Conservation (phyloP, 2,888 invertebrate genomes). For the Yponomeuta cagnagella region DNA sequence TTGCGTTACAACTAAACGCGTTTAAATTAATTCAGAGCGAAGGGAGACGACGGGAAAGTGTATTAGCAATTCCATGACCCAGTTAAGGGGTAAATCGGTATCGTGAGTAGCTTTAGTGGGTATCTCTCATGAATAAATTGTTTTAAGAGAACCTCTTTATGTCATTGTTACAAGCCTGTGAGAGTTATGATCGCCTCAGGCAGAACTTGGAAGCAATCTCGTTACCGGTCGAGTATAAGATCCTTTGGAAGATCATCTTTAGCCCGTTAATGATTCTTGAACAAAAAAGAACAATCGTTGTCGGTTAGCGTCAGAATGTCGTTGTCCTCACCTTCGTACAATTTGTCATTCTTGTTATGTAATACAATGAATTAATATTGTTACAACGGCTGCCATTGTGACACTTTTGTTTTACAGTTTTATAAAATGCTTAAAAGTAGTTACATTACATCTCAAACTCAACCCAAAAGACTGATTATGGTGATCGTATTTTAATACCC, state of each 20-base stretch:
- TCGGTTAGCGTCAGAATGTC: background rate
- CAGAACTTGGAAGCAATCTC: background rate
- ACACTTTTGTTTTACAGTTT: no score
- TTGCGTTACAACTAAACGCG: background rate
- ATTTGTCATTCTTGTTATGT: background rate
- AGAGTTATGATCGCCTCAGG: background rate
- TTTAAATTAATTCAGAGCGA: background rate
- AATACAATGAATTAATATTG: background rate
- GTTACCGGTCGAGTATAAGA: background rate
- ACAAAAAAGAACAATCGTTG: background rate
- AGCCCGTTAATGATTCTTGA: background rate
- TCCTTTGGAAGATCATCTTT: background rate
- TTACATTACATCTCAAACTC: no score
- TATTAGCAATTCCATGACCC: conserved; percentile 20
- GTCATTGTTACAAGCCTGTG: background rate
- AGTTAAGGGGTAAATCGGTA: conserved; percentile 16
- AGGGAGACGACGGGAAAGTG: conserved; percentile 17
- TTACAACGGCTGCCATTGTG: no score
- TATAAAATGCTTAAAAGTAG: no score
- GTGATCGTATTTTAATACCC: no score
- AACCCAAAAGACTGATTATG: no score
- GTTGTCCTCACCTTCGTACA: background rate
- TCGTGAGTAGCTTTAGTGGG: conserved; percentile 8
- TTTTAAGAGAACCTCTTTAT: background rate
- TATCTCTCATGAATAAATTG: conserved; percentile 7